Base-by-base conservation (phyloP, 2,888 invertebrate genomes). In the Molanna angustata region DNA sequence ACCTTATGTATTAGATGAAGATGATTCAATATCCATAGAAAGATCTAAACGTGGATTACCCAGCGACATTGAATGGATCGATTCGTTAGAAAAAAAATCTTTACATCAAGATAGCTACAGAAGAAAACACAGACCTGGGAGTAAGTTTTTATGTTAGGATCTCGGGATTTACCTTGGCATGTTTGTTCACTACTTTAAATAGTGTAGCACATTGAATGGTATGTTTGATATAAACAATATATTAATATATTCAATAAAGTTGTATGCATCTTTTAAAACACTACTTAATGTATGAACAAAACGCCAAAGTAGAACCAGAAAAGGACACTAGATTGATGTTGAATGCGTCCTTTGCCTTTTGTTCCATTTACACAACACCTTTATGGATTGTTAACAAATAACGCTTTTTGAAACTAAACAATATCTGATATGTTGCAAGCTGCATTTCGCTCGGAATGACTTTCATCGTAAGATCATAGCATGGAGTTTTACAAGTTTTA, bases 71-170 rank as follows among this genome's bases (percentile, higher is more conserved):
- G 73, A 70, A 63, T 74, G 73, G 74, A 65, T 66, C 64, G 69
- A 66, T 64, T 22, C 54, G 19, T 49, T 58, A 22, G 42, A 48
- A 31, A 58, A 55, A 57, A 57, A 58, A 42, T 62, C 65, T 60
- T 62, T 64, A 56, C 63, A 69, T 62, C 74, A 69, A 61, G 78
- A 77, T 67, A 72, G 72, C 60, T 83, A 82, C 72, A 76, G 82
- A 64, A 79, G 82, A 67, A 83, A 83, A 71, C 83, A 83, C 68
- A 80, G 78, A 69, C 75, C 78, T 64, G 82, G 82, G 70, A 80
- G 83, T 83, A 82, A 83, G 83, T 82, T 71, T 50, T 46, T 49
- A 45, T 35, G 52, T 42, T 41, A 49, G 49, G 49, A 21, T 7
- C 13, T 11, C 45, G 45, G 33, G 20, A 45, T 35, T n/a, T 19